Evolutionary conservation across 2,113 vertebrate genomes (phyloP).

Genomic region (Smithornis capensis): DNA sequence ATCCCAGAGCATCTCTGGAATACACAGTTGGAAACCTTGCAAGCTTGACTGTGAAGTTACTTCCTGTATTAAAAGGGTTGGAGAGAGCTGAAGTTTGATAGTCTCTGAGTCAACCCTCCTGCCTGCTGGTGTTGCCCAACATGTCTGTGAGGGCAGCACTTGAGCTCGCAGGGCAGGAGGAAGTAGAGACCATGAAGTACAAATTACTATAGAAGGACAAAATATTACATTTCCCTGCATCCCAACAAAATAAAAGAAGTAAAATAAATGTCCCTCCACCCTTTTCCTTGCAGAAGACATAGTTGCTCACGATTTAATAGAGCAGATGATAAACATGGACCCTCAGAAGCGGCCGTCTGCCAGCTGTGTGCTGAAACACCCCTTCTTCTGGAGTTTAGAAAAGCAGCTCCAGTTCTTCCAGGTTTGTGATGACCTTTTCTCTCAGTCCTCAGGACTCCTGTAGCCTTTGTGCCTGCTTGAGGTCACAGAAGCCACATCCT

Average conservation of each 20-base stretch:
- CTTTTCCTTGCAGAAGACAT: conserved; percentile 79
- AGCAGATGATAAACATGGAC: conserved; percentile 91
- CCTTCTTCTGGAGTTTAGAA: conserved; percentile 96
- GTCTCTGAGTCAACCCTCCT: not conserved
- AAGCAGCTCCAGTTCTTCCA: conserved; percentile 98
- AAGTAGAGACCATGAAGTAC: not conserved
- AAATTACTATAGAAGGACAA: not conserved
- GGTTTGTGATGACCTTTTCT: conserved; percentile 70
- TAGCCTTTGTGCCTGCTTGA: not conserved
- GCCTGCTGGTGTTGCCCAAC: not conserved
- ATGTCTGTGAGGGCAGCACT: not conserved
- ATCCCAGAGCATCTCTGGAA: not conserved
- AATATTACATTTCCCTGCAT: not conserved
- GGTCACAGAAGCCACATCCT: not conserved
- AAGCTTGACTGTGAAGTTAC: not conserved
- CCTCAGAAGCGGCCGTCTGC: conserved; percentile 88
- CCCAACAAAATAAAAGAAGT: not conserved
- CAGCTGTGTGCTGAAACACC: conserved; percentile 89
- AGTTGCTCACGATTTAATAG: conserved; percentile 87
- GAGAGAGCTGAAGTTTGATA: not conserved
- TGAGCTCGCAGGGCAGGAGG: not conserved
- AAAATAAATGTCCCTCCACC: not conserved
- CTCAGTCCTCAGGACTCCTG: not conserved
- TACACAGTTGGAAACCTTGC: not conserved
- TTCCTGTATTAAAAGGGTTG: not conserved